Percentiles rank a stretch among this genome's conserved stretches.
Evolutionary conservation across 2,113 vertebrate species (phyloP).

Genomic region (Leptodactylus fuscus): DNA sequence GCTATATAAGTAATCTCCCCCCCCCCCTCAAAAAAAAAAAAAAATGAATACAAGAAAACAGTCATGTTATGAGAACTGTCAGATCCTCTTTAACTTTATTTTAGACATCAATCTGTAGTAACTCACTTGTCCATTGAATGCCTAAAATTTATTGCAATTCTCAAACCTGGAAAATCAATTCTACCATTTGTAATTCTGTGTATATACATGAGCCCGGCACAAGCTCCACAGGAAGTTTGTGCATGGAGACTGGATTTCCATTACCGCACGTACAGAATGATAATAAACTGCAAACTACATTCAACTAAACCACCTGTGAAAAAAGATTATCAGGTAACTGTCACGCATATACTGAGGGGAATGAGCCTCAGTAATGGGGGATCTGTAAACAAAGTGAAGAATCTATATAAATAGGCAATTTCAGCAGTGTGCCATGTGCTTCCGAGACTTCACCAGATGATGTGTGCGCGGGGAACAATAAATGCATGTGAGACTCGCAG

Average conservation of each 20-base stretch:
- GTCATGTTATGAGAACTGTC: no score
- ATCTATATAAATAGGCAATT: background rate
- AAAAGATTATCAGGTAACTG: background rate
- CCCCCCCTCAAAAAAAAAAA: no score
- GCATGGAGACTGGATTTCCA: background rate
- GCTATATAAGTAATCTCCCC: no score
- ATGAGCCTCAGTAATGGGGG: background rate
- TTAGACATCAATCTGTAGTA: background rate
- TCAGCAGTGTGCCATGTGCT: background rate
- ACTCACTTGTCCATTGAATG: background rate
- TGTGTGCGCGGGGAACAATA: background rate
- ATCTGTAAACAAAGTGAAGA: background rate
- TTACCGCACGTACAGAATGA: background rate
- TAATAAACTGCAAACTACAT: background rate
- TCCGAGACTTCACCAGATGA: background rate
- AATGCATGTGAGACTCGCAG: background rate
- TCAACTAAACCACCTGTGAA: background rate
- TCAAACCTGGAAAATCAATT: background rate
- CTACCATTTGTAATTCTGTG: background rate
- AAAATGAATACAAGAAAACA: no score
- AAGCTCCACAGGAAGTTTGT: no score
- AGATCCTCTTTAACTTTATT: background rate
- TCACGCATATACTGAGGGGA: background rate
- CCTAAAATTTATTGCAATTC: background rate
- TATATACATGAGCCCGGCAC: no score